These are phyloP conservation scores for Phoxinus dragarum DNA, from an alignment of 2,797 vertebrate species.

Conservation along the genomic window DNA sequence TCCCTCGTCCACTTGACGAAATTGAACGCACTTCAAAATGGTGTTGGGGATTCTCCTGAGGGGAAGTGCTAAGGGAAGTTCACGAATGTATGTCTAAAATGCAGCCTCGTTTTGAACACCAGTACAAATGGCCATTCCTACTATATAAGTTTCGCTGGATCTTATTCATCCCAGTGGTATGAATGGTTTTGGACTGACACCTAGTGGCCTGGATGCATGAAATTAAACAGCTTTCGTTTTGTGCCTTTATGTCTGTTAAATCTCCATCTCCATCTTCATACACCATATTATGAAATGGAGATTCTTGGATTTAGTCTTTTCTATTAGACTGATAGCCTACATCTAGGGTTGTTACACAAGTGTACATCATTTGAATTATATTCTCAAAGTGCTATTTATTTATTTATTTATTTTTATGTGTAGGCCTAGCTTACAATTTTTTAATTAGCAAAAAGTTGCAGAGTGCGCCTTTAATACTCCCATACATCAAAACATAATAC, in stretches of 20 bases:
- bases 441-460: not conserved
- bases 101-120: too few relatives aligned
- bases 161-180: not conserved
- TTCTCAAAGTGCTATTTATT: not conserved
- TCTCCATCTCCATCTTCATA: not conserved
- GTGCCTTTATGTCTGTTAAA: too few relatives aligned
- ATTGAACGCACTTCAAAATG: too few relatives aligned
- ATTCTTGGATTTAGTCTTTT: not conserved
- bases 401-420: not conserved
- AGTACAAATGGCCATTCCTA: too few relatives aligned
- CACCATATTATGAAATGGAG: not conserved
- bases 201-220: not conserved
- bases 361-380: not conserved
- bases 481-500: conserved; percentile 4
- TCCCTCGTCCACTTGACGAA: too few relatives aligned
- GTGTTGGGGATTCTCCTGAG: too few relatives aligned
- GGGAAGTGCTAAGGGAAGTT: too few relatives aligned
- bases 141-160: too few relatives aligned
- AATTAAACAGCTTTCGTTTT: not conserved
- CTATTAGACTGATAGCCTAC: not conserved
- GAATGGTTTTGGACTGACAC: not conserved
- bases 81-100: too few relatives aligned
- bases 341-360: not conserved
- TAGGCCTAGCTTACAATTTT: not conserved
- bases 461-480: not conserved